Conservation (phyloP, 2,113 vertebrate species). For the Bufo bufo region DNA sequence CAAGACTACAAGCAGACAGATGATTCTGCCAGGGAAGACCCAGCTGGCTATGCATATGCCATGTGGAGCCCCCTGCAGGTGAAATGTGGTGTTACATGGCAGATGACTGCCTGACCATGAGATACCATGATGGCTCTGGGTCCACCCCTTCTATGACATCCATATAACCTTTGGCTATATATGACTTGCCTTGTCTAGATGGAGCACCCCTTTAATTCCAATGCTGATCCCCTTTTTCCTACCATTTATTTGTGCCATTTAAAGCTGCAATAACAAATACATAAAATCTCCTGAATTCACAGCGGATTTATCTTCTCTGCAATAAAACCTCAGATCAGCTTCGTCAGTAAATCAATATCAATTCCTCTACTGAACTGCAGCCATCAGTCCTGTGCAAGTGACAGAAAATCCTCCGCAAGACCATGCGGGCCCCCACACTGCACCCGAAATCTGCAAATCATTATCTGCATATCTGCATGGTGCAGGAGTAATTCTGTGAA, state of each 20-base stretch:
- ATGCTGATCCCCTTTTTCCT: not conserved
- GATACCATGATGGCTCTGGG: not conserved
- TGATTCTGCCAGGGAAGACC: too few species aligned
- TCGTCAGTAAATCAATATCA: constrained; percentile 16
- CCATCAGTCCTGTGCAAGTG: not conserved
- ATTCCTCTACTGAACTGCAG: not conserved
- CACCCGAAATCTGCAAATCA: not conserved
- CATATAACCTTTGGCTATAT: too few species aligned
- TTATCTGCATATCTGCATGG: not conserved
- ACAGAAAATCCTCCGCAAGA: not conserved
- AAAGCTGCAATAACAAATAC: not conserved
- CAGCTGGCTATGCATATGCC: too few species aligned
- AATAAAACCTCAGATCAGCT: not conserved
- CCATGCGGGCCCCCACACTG: not conserved
- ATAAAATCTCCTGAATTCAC: not conserved
- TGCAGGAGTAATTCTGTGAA: too few species aligned
- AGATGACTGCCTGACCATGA: too few species aligned
- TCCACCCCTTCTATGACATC: too few species aligned
- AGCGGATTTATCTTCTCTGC: not conserved
- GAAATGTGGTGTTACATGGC: too few species aligned
- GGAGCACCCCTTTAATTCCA: not conserved
- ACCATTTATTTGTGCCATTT: not conserved
- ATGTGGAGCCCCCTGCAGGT: too few species aligned
- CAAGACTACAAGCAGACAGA: too few species aligned
- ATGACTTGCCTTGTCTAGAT: too few species aligned